Evolutionary conservation across 2,113 vertebrate genomes (phyloP).

Genomic region (Mesoclemmys tuberculata): DNA sequence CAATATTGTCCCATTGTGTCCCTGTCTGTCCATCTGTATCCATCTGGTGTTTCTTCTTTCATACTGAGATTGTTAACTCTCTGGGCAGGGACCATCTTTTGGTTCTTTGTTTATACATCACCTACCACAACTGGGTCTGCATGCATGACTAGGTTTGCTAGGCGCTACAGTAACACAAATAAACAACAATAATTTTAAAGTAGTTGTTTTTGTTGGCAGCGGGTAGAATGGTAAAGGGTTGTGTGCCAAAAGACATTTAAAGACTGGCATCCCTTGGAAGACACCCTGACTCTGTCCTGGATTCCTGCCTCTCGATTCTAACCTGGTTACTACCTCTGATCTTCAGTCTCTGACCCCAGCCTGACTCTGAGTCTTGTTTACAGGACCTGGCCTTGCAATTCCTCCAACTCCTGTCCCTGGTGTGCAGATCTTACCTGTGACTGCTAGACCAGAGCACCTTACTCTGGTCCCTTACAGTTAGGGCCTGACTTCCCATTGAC

Average conservation of each 20-base stretch:
- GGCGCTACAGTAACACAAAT: too few species aligned
- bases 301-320: background rate
- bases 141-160: too few species aligned
- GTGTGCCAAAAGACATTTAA: background rate
- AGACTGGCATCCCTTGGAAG: rapidly evolving
- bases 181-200: background rate
- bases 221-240: background rate
- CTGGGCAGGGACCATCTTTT: too few species aligned
- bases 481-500: background rate
- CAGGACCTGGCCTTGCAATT: background rate
- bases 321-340: background rate
- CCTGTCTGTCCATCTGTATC: too few species aligned
- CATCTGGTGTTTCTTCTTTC: too few species aligned
- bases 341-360: background rate
- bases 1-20: too few species aligned
- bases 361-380: background rate
- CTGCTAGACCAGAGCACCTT: background rate
- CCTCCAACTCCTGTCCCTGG: background rate
- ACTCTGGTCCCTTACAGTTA: background rate
- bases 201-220: background rate
- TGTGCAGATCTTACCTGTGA: background rate
- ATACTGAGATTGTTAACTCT: too few species aligned
- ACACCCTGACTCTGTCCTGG: background rate
- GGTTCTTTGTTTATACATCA: too few species aligned
- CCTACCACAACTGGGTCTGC: too few species aligned